A percentile compares a stretch with the other conserved stretches of the same genome.
Evolutionary conservation across 2,888 invertebrate species (phyloP).

Genomic region (Zaprionus bogoriensis): DNA sequence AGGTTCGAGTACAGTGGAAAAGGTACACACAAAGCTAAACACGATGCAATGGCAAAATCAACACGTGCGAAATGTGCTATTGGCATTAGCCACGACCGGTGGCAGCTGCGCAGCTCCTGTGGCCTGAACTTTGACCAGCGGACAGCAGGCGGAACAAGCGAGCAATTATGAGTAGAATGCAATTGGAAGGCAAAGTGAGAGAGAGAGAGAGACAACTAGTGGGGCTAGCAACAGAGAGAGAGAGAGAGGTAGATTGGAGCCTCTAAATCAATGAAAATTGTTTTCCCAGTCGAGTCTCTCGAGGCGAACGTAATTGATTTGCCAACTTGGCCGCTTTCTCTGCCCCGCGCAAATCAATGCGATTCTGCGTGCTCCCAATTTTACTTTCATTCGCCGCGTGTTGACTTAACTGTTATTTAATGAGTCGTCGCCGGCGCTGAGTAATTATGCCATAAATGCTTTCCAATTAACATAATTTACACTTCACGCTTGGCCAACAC

Average conservation of each 20-base stretch:
- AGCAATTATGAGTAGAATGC: no score
- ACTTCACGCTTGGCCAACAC: constrained; percentile 37
- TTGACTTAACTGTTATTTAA: constrained; percentile 66
- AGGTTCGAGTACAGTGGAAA: background rate
- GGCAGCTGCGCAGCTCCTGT: no score
- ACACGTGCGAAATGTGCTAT: no score
- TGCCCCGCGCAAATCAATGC: background rate
- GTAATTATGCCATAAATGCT: constrained; percentile 69
- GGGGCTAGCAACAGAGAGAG: no score
- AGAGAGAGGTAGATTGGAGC: background rate
- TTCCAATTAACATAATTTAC: constrained; percentile 72
- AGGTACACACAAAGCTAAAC: constrained; percentile 32
- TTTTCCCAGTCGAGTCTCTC: constrained; percentile 28
- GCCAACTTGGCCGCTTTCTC: constrained; percentile 8
- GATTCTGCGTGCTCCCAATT: constrained; percentile 28
- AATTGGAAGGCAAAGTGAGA: no score
- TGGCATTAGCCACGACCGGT: no score
- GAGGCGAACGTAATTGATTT: constrained; percentile 35
- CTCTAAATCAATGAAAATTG: constrained; percentile 6
- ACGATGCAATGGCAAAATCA: no score
- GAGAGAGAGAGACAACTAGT: no score
- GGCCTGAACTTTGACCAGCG: no score
- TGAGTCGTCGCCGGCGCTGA: constrained; percentile 34
- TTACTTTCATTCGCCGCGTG: constrained; percentile 59
- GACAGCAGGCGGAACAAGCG: no score